Evolutionary conservation across 2,797 vertebrate genomes (phyloP).

Genomic region (Mus minutoides): DNA sequence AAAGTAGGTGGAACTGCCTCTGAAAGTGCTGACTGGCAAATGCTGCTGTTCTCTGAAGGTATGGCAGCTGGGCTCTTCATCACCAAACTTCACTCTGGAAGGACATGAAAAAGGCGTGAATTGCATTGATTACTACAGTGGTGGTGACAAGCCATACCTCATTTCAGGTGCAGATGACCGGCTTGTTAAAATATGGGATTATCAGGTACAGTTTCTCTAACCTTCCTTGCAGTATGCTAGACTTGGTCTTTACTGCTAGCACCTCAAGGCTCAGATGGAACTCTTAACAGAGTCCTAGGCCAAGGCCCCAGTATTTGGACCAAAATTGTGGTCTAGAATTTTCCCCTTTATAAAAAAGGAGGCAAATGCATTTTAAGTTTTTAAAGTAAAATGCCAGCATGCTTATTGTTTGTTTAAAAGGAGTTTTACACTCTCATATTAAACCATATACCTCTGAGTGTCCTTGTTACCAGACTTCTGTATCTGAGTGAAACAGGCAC

Average conservation of each 20-base stretch:
- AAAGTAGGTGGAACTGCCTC: background rate
- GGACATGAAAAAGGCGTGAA: slow-evolving; percentile 99
- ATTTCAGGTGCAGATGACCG: slow-evolving; percentile 98
- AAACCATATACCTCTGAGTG: background rate
- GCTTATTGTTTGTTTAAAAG: slow-evolving; percentile 61
- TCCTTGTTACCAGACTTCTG: background rate
- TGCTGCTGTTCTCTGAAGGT: slow-evolving; percentile 89
- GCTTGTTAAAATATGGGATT: slow-evolving; percentile 99
- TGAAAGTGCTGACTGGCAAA: background rate
- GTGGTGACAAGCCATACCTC: slow-evolving; percentile 98
- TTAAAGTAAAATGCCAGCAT: slow-evolving; percentile 15
- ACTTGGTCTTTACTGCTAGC: background rate
- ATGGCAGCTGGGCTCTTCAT: slow-evolving; percentile 98
- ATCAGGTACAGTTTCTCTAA: slow-evolving; percentile 90
- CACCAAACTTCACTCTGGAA: slow-evolving; percentile 98
- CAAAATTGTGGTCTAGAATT: slow-evolving; percentile 14
- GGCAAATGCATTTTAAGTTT: background rate
- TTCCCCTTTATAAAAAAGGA: background rate
- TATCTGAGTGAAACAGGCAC: slow-evolving; percentile 32
- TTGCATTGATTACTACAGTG: slow-evolving; percentile 99
- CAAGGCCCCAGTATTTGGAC: background rate
- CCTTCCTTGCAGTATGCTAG: background rate
- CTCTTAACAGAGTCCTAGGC: slow-evolving; percentile 12
- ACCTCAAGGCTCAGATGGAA: background rate
- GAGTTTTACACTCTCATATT: slow-evolving; percentile 46